phyloP scores from a whole-genome alignment of 2,797 vertebrate genomes.

The Propithecus deckenii region DNA sequence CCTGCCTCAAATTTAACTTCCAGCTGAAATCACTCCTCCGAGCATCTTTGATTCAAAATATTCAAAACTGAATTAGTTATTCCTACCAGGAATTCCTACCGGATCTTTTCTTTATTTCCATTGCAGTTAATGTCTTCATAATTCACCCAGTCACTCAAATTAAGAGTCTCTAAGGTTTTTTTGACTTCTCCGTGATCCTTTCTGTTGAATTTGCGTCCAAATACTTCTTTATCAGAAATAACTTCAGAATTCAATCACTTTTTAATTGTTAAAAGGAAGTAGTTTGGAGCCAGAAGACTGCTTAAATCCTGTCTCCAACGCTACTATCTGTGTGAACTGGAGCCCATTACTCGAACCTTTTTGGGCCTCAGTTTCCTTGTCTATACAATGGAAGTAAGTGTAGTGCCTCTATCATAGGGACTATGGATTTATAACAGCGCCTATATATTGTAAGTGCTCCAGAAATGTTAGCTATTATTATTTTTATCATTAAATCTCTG shows the following conservation, averaged over 20 bases:
- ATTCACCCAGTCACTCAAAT: neutral
- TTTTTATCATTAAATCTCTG: neutral
- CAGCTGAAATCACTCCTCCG: neutral
- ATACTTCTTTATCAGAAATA: neutral
- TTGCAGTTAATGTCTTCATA: neutral
- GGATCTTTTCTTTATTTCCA: neutral
- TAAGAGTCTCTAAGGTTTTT: neutral
- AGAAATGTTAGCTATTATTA: neutral
- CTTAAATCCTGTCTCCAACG: neutral
- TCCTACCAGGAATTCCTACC: neutral
- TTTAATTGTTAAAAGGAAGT: neutral
- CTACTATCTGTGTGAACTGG: neutral
- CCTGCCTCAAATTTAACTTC: neutral
- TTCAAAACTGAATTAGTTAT: neutral
- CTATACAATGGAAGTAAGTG: neutral
- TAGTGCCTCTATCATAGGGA: neutral
- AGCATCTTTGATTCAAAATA: constrained; percentile 45
- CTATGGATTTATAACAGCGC: neutral
- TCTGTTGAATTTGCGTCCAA: neutral
- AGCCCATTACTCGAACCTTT: neutral
- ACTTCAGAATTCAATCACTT: neutral
- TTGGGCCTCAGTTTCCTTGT: neutral
- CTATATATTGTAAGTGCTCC: neutral
- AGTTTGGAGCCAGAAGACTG: neutral
- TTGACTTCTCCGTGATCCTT: neutral